Evolutionary conservation across 2,113 vertebrate genomes (phyloP).

Genomic region (Danio rerio): DNA sequence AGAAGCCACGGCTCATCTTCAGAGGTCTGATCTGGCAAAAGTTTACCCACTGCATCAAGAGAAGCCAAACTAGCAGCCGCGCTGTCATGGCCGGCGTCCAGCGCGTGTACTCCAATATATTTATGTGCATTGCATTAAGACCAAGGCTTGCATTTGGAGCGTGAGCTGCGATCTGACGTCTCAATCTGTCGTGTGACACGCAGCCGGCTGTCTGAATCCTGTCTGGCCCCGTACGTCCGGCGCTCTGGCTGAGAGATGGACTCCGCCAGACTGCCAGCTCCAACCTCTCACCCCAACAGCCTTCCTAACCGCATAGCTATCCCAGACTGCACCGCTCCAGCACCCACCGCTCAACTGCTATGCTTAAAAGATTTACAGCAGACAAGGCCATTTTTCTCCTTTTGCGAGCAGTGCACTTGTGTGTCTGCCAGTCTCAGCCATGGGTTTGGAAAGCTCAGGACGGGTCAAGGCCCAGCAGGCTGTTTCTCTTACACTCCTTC

Average conservation of each 20-base stretch:
- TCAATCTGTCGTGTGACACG: conserved; percentile 59
- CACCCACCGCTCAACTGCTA: conserved; percentile 43
- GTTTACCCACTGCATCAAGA: conserved; percentile 44
- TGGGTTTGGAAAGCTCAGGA: conserved; percentile 35
- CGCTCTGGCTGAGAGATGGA: conserved; percentile 43
- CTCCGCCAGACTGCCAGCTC: conserved; percentile 50
- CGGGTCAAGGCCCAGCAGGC: conserved; percentile 39
- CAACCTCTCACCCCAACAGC: conserved; percentile 52
- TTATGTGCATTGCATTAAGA: conserved; percentile 58
- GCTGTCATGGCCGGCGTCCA: conserved; percentile 50
- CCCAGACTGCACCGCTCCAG: conserved; percentile 34
- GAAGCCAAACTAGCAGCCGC: conserved; percentile 48
- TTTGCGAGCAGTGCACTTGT: conserved; percentile 1
- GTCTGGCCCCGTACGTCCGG: conserved; percentile 41
- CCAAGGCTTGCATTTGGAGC: conserved; percentile 39
- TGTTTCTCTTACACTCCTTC: conserved; percentile 23
- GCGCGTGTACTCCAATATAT: conserved; percentile 48
- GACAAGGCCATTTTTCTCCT: conserved; percentile 37
- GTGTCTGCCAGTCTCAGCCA: conserved; percentile 18
- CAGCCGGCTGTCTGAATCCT: conserved; percentile 55
- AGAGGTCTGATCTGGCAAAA: conserved; percentile 50
- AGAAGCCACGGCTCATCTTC: conserved; percentile 52
- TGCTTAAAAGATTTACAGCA: conserved; percentile 54
- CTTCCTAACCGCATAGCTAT: conserved; percentile 38
- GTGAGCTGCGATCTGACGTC: conserved; percentile 52